A percentile compares a stretch with the other conserved stretches of the same genome.
Evolutionary conservation across 2,113 vertebrate genomes (phyloP).

Genomic region (Spilogale gracilis): DNA sequence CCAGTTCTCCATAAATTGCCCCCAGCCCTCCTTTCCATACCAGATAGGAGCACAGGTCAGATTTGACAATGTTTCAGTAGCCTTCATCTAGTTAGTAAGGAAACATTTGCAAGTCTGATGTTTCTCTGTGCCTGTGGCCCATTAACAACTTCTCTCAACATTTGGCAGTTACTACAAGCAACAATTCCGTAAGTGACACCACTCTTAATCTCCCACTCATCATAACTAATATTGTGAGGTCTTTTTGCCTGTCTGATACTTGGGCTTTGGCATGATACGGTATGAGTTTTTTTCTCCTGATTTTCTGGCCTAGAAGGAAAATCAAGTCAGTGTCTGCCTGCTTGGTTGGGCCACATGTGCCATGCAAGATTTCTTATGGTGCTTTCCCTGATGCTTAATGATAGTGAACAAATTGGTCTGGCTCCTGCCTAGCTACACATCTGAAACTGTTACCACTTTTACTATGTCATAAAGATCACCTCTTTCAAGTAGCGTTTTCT

Average conservation of each 20-base stretch:
- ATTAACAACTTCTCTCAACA: not conserved
- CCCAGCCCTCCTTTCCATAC: not conserved
- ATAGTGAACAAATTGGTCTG: accelerated
- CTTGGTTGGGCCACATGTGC: not conserved
- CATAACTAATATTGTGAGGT: not conserved
- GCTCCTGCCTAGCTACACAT: not conserved
- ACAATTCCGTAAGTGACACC: not conserved
- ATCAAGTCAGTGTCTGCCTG: not conserved
- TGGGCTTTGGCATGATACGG: not conserved
- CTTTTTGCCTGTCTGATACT: not conserved
- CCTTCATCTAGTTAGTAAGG: not conserved
- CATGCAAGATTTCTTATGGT: not conserved
- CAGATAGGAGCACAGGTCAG: not conserved
- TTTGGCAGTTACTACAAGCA: not conserved
- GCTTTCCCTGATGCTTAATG: not conserved
- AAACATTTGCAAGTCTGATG: not conserved
- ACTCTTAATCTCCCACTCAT: accelerated
- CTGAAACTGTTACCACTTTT: not conserved
- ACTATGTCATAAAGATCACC: not conserved
- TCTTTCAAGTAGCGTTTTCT: not conserved
- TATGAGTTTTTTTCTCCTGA: accelerated
- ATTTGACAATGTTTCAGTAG: not conserved
- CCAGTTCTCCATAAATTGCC: not conserved
- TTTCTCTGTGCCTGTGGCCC: not conserved
- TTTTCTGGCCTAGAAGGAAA: not conserved